These are phyloP conservation scores for Eulemur albifrons DNA, from an alignment of 2,797 vertebrate species.

Conservation along the genomic window DNA sequence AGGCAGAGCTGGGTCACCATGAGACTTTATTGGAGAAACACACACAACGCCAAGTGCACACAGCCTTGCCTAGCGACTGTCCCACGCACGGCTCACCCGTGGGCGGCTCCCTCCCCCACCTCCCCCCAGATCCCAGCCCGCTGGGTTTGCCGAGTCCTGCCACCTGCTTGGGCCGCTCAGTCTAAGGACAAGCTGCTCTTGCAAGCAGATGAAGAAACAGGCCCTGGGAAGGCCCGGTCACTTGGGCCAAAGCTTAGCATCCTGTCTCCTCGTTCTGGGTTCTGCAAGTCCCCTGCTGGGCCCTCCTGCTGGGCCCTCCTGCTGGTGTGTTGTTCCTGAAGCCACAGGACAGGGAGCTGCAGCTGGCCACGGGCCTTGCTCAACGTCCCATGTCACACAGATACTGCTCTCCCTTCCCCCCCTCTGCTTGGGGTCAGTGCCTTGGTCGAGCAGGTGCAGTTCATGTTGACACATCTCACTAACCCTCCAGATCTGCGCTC, in stretches of 20 bases:
- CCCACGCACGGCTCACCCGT: rapidly evolving
- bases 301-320: background rate
- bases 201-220: background rate
- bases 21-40: constrained; percentile 58
- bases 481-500: constrained; percentile 24
- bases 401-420: rapidly evolving
- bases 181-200: background rate
- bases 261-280: background rate
- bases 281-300: rapidly evolving
- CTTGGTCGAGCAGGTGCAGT: rapidly evolving
- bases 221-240: rapidly evolving
- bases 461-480: rapidly evolving
- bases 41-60: background rate
- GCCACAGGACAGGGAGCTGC: background rate
- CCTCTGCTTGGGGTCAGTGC: no score
- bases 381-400: rapidly evolving
- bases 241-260: rapidly evolving
- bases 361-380: rapidly evolving
- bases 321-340: rapidly evolving
- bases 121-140: background rate
- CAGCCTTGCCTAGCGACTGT: rapidly evolving
- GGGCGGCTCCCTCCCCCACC: rapidly evolving
- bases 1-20: background rate
- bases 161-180: background rate
- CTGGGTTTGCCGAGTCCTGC: background rate